Evolutionary conservation across 2,113 vertebrate genomes (phyloP).

Genomic region (Coreoperca whiteheadi): DNA sequence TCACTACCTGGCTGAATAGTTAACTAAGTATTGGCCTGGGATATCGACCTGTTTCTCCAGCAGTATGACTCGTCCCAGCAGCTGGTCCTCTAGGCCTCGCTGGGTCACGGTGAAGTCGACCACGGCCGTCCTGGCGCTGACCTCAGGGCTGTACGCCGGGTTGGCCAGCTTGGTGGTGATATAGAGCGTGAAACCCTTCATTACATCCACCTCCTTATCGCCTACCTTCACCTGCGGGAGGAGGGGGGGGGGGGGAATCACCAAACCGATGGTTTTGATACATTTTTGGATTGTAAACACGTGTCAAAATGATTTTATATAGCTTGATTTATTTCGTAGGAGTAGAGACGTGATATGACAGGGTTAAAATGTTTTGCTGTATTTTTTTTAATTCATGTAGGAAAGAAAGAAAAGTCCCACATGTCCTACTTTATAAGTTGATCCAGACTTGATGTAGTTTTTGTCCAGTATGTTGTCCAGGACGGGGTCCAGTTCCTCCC

Average conservation of each 20-base stretch:
- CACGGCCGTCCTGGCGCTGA: slow-evolving; percentile 87
- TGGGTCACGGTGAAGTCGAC: slow-evolving; percentile 90
- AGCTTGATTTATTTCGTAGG: background rate
- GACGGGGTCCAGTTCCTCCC: slow-evolving; percentile 89
- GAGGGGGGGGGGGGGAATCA: background rate
- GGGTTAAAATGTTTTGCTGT: too few relatives aligned
- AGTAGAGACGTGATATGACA: background rate
- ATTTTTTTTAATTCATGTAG: background rate
- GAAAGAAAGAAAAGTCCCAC: too few relatives aligned
- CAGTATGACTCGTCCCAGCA: slow-evolving; percentile 89
- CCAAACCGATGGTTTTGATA: too few relatives aligned
- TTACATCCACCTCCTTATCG: slow-evolving; percentile 89
- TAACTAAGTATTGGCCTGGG: background rate
- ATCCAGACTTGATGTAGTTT: slow-evolving; percentile 90
- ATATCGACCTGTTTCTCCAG: slow-evolving; percentile 87
- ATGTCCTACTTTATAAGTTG: slow-evolving; percentile 83
- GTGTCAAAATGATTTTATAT: too few relatives aligned
- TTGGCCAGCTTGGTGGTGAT: slow-evolving; percentile 90
- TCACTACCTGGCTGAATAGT: background rate
- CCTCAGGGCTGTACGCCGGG: slow-evolving; percentile 89
- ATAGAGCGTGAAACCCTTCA: slow-evolving; percentile 86
- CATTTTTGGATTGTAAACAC: too few relatives aligned
- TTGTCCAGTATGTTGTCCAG: slow-evolving; percentile 91
- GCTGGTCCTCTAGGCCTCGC: slow-evolving; percentile 89
- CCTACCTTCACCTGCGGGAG: slow-evolving; percentile 86